Base-by-base conservation (phyloP, 2,797 vertebrate genomes). In the Decapterus maruadsi region DNA sequence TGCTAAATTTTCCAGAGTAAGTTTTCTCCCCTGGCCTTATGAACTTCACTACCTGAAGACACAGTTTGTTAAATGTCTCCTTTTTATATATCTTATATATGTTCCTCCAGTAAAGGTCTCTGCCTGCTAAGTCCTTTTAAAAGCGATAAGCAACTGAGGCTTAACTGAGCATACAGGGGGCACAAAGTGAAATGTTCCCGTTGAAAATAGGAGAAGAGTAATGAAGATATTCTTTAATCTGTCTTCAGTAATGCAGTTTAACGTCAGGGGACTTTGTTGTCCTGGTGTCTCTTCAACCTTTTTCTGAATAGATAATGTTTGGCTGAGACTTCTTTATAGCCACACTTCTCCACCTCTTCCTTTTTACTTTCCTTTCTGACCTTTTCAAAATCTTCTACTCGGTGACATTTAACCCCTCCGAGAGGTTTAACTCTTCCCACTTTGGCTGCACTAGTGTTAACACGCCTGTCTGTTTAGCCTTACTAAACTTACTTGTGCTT, bases 391-490 rank as follows among this genome's bases (percentile, higher is more conserved):
- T n/a, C 1, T 38, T 70, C 65, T 58, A 62, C 66, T 73, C 31
- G 26, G 70, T 63, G 56, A 74, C 34, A 19, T 73, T 63, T 90
- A 77, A 89, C 75, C 69, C 55, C 55, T 65, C 34, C 20, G 8
- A 51, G 31, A 80, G 16, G 45, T 72, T 63, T 59, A 75, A 81
- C 78, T 50, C 42, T 82, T 77, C 43, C 68, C 38, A 55, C 76
- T 87, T 75, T 81, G 36, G 74, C 83, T 87, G 77, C 80, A 12
- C 82, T 86, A 62, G 71, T 67, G 53, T 79, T 87, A 85, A 87
- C 85, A 66, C 31, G 92, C 94, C 94, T 95, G 95, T 94, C 94
- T 95, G 94, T 92, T 95, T 95, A 95, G 94, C 94, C 93, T 92
- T 92, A 93, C 95, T 94, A 92, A 95, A 92, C 83, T 73, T 81